A percentile compares a stretch with the other conserved stretches of the same genome.
Conservation (phyloP, 2,113 vertebrate genomes). For the Ancistrus triradiatus region DNA sequence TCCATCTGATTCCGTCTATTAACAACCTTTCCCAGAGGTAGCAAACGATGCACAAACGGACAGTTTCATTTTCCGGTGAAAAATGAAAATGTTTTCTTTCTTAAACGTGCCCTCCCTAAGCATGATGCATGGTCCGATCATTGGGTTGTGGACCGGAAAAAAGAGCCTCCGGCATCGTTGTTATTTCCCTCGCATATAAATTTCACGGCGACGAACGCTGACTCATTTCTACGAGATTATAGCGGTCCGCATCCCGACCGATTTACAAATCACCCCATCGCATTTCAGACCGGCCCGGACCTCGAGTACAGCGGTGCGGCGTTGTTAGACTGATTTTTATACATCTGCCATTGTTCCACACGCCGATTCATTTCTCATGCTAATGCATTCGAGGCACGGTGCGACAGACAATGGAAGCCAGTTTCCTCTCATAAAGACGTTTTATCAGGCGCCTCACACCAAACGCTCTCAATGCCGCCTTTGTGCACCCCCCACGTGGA, state of each 20-base stretch:
- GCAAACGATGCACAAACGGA: slow-evolving; percentile 38
- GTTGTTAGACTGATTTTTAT: not conserved
- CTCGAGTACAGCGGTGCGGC: not conserved
- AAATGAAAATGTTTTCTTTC: slow-evolving; percentile 44
- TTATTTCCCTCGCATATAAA: not conserved
- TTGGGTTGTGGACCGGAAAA: not conserved
- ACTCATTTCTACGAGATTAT: not conserved
- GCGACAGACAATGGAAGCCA: slow-evolving; percentile 29
- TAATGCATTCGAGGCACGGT: not conserved
- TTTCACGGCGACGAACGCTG: too few relatives aligned
- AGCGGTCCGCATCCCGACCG: too few relatives aligned
- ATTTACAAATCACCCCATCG: too few relatives aligned
- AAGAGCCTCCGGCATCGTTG: slow-evolving; percentile 2
- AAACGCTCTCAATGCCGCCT: slow-evolving; percentile 14
- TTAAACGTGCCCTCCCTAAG: slow-evolving; percentile 18
- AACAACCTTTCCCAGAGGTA: slow-evolving; percentile 49
- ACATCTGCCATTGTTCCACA: not conserved
- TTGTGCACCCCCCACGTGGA: slow-evolving; percentile 18
- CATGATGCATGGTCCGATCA: slow-evolving; percentile 21
- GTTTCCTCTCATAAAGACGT: slow-evolving; percentile 28
- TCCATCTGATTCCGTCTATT: slow-evolving; percentile 37
- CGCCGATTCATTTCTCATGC: slow-evolving; percentile 9
- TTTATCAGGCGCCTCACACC: slow-evolving; percentile 30
- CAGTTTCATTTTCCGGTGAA: slow-evolving; percentile 46
- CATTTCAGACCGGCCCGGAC: too few relatives aligned